Evolutionary conservation across 1,140 invertebrate species (phyloP).

Genomic region (Asbolus verrucosus): DNA sequence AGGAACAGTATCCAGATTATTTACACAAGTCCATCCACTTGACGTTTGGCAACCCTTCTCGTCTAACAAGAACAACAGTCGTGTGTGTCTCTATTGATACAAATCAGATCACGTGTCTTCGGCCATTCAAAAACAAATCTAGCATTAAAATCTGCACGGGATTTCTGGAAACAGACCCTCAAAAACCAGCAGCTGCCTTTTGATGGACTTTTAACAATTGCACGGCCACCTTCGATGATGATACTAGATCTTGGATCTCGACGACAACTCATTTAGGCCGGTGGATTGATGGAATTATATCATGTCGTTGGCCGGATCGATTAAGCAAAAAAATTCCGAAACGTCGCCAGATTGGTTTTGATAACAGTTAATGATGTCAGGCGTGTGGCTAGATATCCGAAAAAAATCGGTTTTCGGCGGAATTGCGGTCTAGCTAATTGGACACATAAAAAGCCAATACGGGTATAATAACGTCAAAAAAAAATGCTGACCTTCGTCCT

Average conservation of each 20-base stretch:
- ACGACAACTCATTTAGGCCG: slow-evolving; percentile 54
- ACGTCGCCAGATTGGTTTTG: not conserved
- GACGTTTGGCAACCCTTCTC: slow-evolving; percentile 11
- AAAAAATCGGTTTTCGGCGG: not conserved
- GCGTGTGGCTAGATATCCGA: not conserved
- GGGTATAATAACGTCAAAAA: not conserved
- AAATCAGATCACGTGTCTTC: slow-evolving; percentile 34
- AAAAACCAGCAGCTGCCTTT: slow-evolving; percentile 8
- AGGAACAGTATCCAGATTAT: slow-evolving; percentile 25
- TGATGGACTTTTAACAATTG: slow-evolving; percentile 52
- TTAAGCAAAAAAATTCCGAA: slow-evolving; percentile 3
- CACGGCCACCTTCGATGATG: slow-evolving; percentile 47
- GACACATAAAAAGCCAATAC: slow-evolving; percentile 13
- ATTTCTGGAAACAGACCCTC: not conserved
- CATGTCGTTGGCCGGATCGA: not conserved
- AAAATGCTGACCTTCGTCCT: too few relatives aligned
- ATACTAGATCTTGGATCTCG: slow-evolving; percentile 29
- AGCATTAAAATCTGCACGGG: too few relatives aligned
- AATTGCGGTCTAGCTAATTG: slow-evolving; percentile 30
- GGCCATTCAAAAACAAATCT: too few relatives aligned
- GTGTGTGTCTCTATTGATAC: too few relatives aligned
- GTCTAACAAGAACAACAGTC: slow-evolving; percentile 16
- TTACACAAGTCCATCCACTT: slow-evolving; percentile 15
- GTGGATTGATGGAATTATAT: slow-evolving; percentile 9
- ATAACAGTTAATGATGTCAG: slow-evolving; percentile 7